These are phyloP conservation scores for Lycaon pictus DNA, from an alignment of 2,113 vertebrate species.

Conservation along the genomic window DNA sequence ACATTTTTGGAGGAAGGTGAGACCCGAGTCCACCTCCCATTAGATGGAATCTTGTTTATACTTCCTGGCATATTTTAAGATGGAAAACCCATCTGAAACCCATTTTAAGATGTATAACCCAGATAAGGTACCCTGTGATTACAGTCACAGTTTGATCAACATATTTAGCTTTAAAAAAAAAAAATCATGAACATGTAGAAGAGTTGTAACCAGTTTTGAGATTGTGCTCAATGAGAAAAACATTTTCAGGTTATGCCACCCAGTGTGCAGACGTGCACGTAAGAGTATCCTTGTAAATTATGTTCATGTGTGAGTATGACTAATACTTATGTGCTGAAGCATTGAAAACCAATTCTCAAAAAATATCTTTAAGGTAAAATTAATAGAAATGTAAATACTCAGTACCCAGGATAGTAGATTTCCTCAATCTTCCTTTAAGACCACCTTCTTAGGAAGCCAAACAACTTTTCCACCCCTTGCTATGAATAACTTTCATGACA, in stretches of 20 bases:
- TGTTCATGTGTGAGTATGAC: accelerated
- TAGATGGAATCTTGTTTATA: background rate
- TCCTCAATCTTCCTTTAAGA: background rate
- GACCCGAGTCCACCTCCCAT: background rate
- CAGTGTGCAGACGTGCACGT: accelerated
- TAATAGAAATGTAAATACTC: background rate
- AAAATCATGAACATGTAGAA: background rate
- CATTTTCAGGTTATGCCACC: background rate
- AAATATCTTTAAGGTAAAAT: background rate
- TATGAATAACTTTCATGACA: background rate
- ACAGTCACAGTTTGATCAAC: background rate
- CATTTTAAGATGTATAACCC: background rate
- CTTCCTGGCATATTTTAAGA: background rate
- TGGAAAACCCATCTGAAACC: too few relatives aligned
- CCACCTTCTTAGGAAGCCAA: background rate
- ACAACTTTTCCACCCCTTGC: background rate
- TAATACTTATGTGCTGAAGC: background rate
- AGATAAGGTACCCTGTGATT: background rate
- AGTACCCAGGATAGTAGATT: background rate
- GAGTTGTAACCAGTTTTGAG: background rate
- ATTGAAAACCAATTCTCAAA: background rate
- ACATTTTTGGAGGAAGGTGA: background rate
- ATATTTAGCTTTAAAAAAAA: background rate
- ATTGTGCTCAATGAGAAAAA: too few relatives aligned
- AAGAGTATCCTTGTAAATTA: background rate